phyloP scores from a whole-genome alignment of 2,888 invertebrate genomes.

The Cataglyphis altisquamis region DNA sequence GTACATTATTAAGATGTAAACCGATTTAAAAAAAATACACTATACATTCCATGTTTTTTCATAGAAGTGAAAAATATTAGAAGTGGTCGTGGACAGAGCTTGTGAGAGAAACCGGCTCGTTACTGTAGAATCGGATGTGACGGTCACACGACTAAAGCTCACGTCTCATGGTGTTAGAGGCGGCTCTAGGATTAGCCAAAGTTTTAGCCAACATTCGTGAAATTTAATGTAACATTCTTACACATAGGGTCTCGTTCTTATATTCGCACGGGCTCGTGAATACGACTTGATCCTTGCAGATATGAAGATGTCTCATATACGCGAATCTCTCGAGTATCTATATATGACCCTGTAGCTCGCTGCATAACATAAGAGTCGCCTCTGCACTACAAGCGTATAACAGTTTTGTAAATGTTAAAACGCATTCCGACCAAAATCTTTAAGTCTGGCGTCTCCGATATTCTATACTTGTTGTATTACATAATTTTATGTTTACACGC shows the following conservation, averaged over 20 bases:
- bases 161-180: slow-evolving; percentile 42
- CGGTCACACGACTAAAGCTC: slow-evolving; percentile 21
- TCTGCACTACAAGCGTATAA: slow-evolving; percentile 31
- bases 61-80: slow-evolving; percentile 74
- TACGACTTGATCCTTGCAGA: slow-evolving; percentile 17
- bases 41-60: slow-evolving; percentile 78
- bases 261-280: slow-evolving; percentile 24
- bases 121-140: slow-evolving; percentile 18
- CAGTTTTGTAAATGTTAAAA: slow-evolving; percentile 56
- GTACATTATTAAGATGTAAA: slow-evolving; percentile 83
- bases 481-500: slow-evolving; percentile 37
- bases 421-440: slow-evolving; percentile 36
- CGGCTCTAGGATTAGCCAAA: slow-evolving; percentile 34
- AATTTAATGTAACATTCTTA: slow-evolving; percentile 26
- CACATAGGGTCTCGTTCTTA: slow-evolving; percentile 8
- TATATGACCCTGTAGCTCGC: slow-evolving; percentile 6
- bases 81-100: slow-evolving; percentile 59
- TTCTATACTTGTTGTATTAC: slow-evolving; percentile 28
- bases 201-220: slow-evolving; percentile 11
- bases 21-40: slow-evolving; percentile 70
- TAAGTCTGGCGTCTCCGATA: slow-evolving; percentile 39
- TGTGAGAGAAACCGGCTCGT: slow-evolving; percentile 23
- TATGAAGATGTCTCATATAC: slow-evolving; percentile 6
- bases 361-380: slow-evolving; percentile 29
- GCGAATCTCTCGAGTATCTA: background rate